Evolutionary conservation across 35 echinoderm and acorn worm genomes (phyloP).

Genomic region (Antedon bifida): DNA sequence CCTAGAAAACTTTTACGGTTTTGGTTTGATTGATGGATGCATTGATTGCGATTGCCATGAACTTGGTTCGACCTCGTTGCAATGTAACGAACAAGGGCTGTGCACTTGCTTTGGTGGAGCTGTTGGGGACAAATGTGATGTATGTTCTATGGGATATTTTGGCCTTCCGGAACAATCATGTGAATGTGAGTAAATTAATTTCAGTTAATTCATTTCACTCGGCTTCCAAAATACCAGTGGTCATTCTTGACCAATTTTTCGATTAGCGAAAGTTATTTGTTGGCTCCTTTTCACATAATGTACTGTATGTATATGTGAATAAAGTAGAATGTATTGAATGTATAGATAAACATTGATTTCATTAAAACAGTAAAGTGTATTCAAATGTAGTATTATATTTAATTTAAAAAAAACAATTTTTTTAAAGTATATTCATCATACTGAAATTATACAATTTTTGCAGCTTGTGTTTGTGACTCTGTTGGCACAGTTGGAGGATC

Average conservation of each 20-base stretch:
- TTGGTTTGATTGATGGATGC: slow-evolving; percentile 24
- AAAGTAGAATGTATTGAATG: too few species aligned
- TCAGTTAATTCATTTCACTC: too few species aligned
- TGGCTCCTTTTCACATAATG: too few species aligned
- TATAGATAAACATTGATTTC: too few species aligned
- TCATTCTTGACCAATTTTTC: neutral
- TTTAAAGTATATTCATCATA: too few species aligned
- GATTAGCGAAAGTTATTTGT: too few species aligned
- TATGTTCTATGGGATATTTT: slow-evolving; percentile 38
- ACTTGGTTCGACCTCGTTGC: slow-evolving; percentile 55
- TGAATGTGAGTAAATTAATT: slow-evolving; percentile 29
- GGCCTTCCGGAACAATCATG: slow-evolving; percentile 57
- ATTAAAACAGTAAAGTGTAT: too few species aligned
- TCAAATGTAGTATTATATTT: too few species aligned
- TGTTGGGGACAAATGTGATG: slow-evolving; percentile 48
- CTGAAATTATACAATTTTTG: neutral
- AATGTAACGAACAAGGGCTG: slow-evolving; percentile 40
- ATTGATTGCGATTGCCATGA: slow-evolving; percentile 54
- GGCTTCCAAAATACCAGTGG: too few species aligned
- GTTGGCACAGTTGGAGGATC: slow-evolving; percentile 32
- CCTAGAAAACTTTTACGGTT: slow-evolving; percentile 55
- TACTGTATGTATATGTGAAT: too few species aligned
- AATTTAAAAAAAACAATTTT: too few species aligned
- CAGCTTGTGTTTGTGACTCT: slow-evolving; percentile 67
- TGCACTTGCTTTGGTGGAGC: slow-evolving; percentile 57